Conservation (phyloP, 2,113 vertebrate genomes). For the Parotia lawesii region DNA sequence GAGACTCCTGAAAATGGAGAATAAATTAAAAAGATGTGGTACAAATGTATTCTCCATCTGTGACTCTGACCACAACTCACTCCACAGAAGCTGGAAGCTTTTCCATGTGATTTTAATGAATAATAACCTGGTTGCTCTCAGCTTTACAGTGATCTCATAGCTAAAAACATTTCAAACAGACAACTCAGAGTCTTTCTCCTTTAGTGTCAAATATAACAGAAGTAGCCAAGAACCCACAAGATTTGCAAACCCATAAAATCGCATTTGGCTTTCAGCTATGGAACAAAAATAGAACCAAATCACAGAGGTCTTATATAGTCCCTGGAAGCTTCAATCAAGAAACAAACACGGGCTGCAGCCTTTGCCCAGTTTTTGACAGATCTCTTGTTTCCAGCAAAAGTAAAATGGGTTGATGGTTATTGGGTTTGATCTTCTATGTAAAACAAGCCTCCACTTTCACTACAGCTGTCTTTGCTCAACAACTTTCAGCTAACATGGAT, state of each 20-base stretch:
- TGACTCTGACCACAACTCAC: background rate
- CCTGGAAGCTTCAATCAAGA: background rate
- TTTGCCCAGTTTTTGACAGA: conserved; percentile 6
- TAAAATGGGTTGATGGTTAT: background rate
- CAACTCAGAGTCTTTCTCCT: background rate
- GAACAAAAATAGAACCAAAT: conserved; percentile 42
- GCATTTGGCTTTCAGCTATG: background rate
- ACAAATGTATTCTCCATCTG: conserved; percentile 3
- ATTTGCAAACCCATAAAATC: conserved; percentile 18
- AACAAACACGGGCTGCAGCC: background rate
- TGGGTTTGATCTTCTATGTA: background rate
- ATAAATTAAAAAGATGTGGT: background rate
- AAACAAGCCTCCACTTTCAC: background rate
- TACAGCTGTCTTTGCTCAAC: background rate
- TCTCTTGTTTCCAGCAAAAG: background rate
- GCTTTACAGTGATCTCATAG: background rate
- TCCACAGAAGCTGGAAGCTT: conserved; percentile 15
- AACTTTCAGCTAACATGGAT: background rate
- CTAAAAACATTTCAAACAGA: conserved; percentile 20
- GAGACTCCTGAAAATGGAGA: background rate
- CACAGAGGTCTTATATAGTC: conserved; percentile 7
- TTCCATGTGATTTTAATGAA: conserved; percentile 13
- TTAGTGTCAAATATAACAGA: background rate
- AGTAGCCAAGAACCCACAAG: conserved; percentile 4
- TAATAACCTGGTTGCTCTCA: background rate